Conservation (phyloP, 2,888 invertebrate genomes). For the Drosophila buzzatii region DNA sequence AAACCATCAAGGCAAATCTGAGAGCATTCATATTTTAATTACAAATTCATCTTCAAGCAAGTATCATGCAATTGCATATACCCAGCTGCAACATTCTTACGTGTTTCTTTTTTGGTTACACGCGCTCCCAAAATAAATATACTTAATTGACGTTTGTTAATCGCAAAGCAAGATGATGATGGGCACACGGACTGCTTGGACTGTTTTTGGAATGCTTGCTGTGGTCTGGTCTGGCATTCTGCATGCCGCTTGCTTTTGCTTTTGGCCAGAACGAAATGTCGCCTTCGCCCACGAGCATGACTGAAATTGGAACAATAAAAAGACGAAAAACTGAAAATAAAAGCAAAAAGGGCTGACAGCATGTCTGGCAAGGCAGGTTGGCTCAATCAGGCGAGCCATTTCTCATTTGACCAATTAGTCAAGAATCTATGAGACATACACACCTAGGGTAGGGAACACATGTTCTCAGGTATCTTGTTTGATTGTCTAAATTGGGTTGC, state of each 20-base stretch:
- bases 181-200: slow-evolving; percentile 12
- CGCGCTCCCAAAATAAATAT: slow-evolving; percentile 75
- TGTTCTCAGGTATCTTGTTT: slow-evolving; percentile 7
- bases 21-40: background rate
- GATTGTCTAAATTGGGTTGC: background rate
- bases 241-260: slow-evolving; percentile 25
- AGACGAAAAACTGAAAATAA: slow-evolving; percentile 3
- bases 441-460: background rate
- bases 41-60: background rate
- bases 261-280: slow-evolving; percentile 33
- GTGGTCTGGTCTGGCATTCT: slow-evolving; percentile 27
- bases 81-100: background rate
- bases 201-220: slow-evolving; percentile 13
- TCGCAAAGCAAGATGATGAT: slow-evolving; percentile 52
- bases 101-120: slow-evolving; percentile 51
- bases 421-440: slow-evolving; percentile 10
- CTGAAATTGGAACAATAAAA: slow-evolving; percentile 59
- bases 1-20: background rate
- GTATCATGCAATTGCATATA: background rate
- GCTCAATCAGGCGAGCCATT: slow-evolving; percentile 19
- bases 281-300: slow-evolving; percentile 50
- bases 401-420: slow-evolving; percentile 54
- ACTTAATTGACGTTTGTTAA: slow-evolving; percentile 80
- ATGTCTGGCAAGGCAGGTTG: slow-evolving; percentile 53
- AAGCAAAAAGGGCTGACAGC: slow-evolving; percentile 66